These are phyloP conservation scores for Ochotona princeps DNA, from an alignment of 2,113 vertebrate genomes.

Conservation along the genomic window DNA sequence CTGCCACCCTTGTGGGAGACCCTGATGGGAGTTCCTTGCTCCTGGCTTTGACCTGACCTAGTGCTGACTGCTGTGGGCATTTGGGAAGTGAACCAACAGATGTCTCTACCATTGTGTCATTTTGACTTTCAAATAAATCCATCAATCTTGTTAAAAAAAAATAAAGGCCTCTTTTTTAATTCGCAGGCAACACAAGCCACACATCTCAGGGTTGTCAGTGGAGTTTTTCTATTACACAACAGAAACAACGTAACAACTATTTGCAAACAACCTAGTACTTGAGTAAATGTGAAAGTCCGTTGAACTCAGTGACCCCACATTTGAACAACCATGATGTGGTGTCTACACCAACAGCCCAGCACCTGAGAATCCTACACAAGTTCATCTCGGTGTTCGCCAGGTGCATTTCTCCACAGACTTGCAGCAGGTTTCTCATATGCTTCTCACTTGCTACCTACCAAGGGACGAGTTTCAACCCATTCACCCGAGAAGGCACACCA, in stretches of 20 bases:
- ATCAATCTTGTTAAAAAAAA: too few relatives aligned
- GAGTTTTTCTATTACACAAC: not conserved
- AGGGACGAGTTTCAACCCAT: slow-evolving; percentile 37
- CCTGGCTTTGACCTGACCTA: too few relatives aligned
- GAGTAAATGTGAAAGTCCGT: not conserved
- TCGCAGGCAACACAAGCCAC: not conserved
- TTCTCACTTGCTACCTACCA: slow-evolving; percentile 14
- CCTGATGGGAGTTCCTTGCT: too few relatives aligned
- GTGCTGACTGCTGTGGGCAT: too few relatives aligned
- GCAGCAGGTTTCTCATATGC: not conserved
- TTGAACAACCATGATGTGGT: not conserved
- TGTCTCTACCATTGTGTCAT: too few relatives aligned
- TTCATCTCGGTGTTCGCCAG: not conserved
- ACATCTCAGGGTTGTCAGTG: not conserved
- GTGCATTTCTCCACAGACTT: not conserved
- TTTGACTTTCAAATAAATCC: too few relatives aligned
- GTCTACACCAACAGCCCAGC: not conserved
- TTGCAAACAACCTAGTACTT: not conserved
- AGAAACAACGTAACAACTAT: slow-evolving; percentile 9
- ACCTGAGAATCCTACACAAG: not conserved
- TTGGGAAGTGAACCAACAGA: too few relatives aligned
- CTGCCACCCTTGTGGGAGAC: too few relatives aligned
- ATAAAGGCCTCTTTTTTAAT: not conserved
- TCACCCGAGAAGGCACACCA: slow-evolving; percentile 3
- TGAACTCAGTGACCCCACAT: not conserved